Evolutionary conservation across 2,888 invertebrate genomes (phyloP).

Genomic region (Acanthosoma haemorrhoidale): DNA sequence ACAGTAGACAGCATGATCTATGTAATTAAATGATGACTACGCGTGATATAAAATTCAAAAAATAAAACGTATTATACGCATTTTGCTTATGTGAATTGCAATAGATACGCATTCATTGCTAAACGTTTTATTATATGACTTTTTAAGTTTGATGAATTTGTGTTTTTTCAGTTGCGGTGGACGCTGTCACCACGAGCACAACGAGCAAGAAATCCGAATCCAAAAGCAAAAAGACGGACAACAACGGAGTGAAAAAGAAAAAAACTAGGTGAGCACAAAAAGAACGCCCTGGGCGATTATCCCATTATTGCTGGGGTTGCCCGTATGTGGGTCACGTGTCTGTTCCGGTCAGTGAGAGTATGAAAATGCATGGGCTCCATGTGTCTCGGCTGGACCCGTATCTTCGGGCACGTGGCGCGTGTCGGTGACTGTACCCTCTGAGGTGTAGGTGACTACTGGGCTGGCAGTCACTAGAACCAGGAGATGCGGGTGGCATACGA

Average conservation of each 20-base stretch:
- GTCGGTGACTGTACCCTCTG: background rate
- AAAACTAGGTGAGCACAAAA: conserved; percentile 68
- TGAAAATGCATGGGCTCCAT: conserved; percentile 8
- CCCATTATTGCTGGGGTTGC: background rate
- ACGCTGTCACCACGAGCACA: conserved; percentile 50
- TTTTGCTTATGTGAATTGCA: no score
- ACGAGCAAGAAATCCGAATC: conserved; percentile 60
- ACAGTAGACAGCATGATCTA: no score
- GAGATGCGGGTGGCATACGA: no score
- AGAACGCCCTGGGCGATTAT: background rate
- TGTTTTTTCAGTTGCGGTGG: conserved; percentile 43
- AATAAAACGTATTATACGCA: no score
- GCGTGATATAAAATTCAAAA: no score
- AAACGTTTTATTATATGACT: no score
- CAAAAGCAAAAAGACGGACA: conserved; percentile 66
- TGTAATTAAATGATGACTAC: no score
- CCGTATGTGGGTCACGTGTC: conserved; percentile 15
- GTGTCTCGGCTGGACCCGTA: background rate
- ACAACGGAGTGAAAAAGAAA: conserved; percentile 84
- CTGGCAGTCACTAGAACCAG: no score
- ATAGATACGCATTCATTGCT: no score
- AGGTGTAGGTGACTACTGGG: no score
- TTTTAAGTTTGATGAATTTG: background rate
- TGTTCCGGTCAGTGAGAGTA: background rate
- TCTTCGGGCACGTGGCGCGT: background rate